Evolutionary conservation across 1,140 invertebrate genomes (phyloP), one percentile per base, ranked within the genome.

Genomic region (Matsumurasca onukii): DNA sequence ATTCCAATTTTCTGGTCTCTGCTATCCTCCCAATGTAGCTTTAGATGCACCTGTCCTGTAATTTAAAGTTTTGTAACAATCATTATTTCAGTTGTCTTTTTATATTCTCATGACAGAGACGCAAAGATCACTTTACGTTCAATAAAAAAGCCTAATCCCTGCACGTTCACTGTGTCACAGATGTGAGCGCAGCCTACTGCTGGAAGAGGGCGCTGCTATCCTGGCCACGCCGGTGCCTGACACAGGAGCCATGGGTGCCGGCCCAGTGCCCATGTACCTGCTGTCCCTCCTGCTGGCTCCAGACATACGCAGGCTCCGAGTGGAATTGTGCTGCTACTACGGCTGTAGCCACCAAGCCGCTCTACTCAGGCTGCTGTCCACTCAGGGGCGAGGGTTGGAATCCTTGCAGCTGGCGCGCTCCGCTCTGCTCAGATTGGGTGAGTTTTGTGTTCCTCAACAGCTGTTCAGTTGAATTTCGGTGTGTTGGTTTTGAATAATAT

Each of bases 251-350:
- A 67, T 78, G 1, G 76, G 79, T 15, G 79, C 78, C 13, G 80
- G 79, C 3, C 80, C 79, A 49, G 79, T 80, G 2, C 79, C 80
- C 1, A 62, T 82, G 1, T 82, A 82, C 64, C 73, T 83, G 2
- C 69, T 83, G 1, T 78, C 78, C 0, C 57, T 83, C 0, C 75
- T 83, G 34, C 74, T 83, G 1, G 79, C 78, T 1, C 78, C 77
- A 0, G 81, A 83, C 59, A 80, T 83, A 12, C 78, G 77, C 49
- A 73, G 76, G 2, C 75, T 83, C n/a, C 76, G 76, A 34, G 77
- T 83, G 2, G 80, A 81, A 69, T 72, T 83, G 0, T 83, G 82
- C 69, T 83, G 82, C 66, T 83, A 83, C 61, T 83, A 83, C 57
- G 82, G 82, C 17, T 83, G 82, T 70, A 82, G 80, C 22, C 81